phyloP scores from a whole-genome alignment of 2,888 invertebrate genomes.

The Tetragnatha montana region DNA sequence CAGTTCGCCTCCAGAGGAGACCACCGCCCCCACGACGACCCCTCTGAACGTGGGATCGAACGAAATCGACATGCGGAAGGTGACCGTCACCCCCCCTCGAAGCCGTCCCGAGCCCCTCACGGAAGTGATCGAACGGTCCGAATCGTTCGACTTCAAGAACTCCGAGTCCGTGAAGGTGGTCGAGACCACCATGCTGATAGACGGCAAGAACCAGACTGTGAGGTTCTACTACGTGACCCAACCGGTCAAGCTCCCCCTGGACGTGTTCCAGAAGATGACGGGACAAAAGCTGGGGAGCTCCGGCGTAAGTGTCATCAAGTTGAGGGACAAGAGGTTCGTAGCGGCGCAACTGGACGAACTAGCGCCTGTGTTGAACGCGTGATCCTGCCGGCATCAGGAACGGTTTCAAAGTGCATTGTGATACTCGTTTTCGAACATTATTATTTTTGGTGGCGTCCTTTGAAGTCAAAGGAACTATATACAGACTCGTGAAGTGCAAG shows the following conservation, averaged over 20 bases:
- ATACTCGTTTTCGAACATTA: not conserved
- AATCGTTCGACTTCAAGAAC: slow-evolving; percentile 45
- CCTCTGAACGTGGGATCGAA: slow-evolving; percentile 43
- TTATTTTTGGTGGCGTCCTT: too few relatives aligned
- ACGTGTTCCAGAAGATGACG: slow-evolving; percentile 63
- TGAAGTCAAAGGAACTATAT: too few relatives aligned
- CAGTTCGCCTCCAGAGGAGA: slow-evolving; percentile 51
- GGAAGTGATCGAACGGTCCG: slow-evolving; percentile 23
- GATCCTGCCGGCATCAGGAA: slow-evolving; percentile 54
- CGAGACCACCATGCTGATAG: slow-evolving; percentile 69
- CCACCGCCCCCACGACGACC: slow-evolving; percentile 31
- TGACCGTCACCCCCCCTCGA: not conserved
- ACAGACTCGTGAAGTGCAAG: too few relatives aligned
- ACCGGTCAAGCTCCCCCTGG: slow-evolving; percentile 62
- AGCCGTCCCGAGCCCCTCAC: slow-evolving; percentile 56
- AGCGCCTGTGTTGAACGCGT: slow-evolving; percentile 13
- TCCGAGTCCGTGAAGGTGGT: slow-evolving; percentile 64
- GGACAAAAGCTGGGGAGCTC: slow-evolving; percentile 29
- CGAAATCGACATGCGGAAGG: slow-evolving; percentile 66
- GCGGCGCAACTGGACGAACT: slow-evolving; percentile 6
- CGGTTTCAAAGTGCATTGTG: slow-evolving; percentile 6
- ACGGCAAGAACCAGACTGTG: slow-evolving; percentile 68
- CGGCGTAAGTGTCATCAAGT: slow-evolving; percentile 55
- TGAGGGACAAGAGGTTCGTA: slow-evolving; percentile 40
- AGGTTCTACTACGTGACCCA: slow-evolving; percentile 66